phyloP scores from a whole-genome alignment of 2,113 vertebrate genomes.

The Callopanchax toddi region DNA sequence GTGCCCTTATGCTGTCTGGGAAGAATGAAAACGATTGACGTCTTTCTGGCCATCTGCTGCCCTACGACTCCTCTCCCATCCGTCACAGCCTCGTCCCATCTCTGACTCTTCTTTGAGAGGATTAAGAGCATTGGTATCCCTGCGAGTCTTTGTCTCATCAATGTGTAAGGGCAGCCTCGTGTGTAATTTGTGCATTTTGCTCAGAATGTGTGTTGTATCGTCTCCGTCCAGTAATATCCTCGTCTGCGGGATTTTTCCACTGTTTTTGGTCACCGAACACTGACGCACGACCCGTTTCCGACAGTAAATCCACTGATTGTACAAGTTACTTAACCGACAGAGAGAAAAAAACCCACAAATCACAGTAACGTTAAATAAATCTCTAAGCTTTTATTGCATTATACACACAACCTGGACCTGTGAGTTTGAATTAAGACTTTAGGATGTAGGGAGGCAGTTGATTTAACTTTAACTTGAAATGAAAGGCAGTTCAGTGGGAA shows the following conservation, averaged over 20 bases:
- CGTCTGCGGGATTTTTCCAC: slow-evolving; percentile 39
- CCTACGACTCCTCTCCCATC: slow-evolving; percentile 43
- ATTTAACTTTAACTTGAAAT: slow-evolving; percentile 34
- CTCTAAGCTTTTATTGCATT: slow-evolving; percentile 71
- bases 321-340: slow-evolving; percentile 27
- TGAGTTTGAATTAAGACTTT: slow-evolving; percentile 46
- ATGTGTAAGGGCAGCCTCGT: slow-evolving; percentile 9
- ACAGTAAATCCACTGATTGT: slow-evolving; percentile 55
- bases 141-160: slow-evolving; percentile 64
- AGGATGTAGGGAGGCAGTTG: slow-evolving; percentile 37
- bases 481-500: slow-evolving; percentile 48
- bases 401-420: slow-evolving; percentile 58
- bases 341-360: slow-evolving; percentile 28
- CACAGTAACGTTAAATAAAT: slow-evolving; percentile 66
- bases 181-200: slow-evolving; percentile 20
- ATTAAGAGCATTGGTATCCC: slow-evolving; percentile 72
- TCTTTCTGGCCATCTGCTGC: slow-evolving; percentile 81
- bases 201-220: slow-evolving; percentile 46
- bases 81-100: slow-evolving; percentile 41
- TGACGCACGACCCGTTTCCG: slow-evolving; percentile 57
- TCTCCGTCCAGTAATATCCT: slow-evolving; percentile 50
- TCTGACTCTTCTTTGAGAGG: slow-evolving; percentile 74
- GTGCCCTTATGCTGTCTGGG: slow-evolving; percentile 69
- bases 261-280: slow-evolving; percentile 40
- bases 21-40: slow-evolving; percentile 76